Base-by-base conservation (phyloP, 2,113 vertebrate species). In the Pongo abelii region DNA sequence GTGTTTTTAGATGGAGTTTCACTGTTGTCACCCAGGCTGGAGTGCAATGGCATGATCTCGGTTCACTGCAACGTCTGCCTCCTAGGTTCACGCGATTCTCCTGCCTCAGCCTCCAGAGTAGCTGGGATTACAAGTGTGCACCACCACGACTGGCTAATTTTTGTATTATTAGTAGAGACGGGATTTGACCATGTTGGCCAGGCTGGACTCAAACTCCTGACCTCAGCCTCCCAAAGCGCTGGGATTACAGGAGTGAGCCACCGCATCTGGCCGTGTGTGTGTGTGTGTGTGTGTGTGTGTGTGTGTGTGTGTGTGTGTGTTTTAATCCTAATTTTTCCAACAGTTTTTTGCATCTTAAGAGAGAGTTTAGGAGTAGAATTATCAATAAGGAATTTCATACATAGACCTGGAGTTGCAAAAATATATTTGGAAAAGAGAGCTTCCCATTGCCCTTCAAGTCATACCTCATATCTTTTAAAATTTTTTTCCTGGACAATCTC, bases 281-380 rank as follows among this genome's bases (percentile, higher is more conserved):
- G 43, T 74, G 40, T 86, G 25, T 61, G 10, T 27, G 4, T 61
- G 38, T 38, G 38, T 38, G 38, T 38, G 23, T 61, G 23, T 61
- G 10, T 61, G 10, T 61, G 23, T 61, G 23, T 61, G 32, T 57
- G 40, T 75, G 13, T 70, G 40, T 77, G 43, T 74, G 40, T 86
- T 12, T 93, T 57, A 50, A 96, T 80, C 32, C 40, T 89, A 67
- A 89, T 79, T 90, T 18, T 97, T 64, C 57, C 35, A 38, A 83
- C 38, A 23, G 5, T 43, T 96, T 94, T 64, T 81, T 95, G 38
- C 69, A 52, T 93, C 77, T 85, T 85, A 94, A 91, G n/a, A 89
- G 48, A 77, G 40, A 84, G 64, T 72, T 94, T 61, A 94, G 74
- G 70, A 93, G 16, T 95, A 30, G 25, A 92, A 86, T 98, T 84